phyloP scores from a whole-genome alignment of 2,888 invertebrate species.

The Nasonia oneida region DNA sequence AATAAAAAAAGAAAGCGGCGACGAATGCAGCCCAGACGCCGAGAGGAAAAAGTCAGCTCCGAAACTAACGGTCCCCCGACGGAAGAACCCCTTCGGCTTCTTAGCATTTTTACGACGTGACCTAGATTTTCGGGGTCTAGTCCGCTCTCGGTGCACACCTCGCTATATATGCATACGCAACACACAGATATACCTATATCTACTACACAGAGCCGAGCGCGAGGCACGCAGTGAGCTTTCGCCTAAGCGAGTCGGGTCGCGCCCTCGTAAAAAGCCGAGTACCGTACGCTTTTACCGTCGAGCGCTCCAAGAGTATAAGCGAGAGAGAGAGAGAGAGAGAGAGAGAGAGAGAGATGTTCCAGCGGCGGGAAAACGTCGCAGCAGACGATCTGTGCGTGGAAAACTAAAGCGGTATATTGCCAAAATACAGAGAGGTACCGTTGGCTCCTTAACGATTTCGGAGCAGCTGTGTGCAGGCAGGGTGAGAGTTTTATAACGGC shows the following conservation, averaged over 20 bases:
- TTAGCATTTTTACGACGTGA: constrained; percentile 57
- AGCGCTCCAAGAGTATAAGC: not conserved
- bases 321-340: constrained; percentile 3
- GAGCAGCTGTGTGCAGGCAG: not conserved
- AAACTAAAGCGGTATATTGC: constrained; percentile 32
- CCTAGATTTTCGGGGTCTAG: constrained; percentile 49
- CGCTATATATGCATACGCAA: no score
- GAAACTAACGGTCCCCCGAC: constrained; percentile 36
- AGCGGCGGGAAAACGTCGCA: constrained; percentile 25
- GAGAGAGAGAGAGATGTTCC: constrained; percentile 29
- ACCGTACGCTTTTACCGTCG: constrained; percentile 55
- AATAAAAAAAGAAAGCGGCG: not conserved
- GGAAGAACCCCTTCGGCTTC: constrained; percentile 52
- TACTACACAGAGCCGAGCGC: no score
- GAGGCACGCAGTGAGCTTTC: constrained; percentile 35
- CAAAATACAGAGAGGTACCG: constrained; percentile 45
- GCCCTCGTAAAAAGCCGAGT: constrained; percentile 58
- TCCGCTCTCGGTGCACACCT: no score
- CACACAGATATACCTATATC: no score
- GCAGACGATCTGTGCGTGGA: constrained; percentile 18
- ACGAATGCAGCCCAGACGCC: not conserved
- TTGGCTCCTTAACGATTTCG: constrained; percentile 44
- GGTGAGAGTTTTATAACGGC: constrained; percentile 16
- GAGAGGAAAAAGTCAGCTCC: constrained; percentile 7
- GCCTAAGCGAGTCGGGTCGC: constrained; percentile 46